A percentile compares a stretch with the other conserved stretches of the same genome.
Conservation (phyloP, 2,888 invertebrate genomes). For the Tolmerus cingulatus region DNA sequence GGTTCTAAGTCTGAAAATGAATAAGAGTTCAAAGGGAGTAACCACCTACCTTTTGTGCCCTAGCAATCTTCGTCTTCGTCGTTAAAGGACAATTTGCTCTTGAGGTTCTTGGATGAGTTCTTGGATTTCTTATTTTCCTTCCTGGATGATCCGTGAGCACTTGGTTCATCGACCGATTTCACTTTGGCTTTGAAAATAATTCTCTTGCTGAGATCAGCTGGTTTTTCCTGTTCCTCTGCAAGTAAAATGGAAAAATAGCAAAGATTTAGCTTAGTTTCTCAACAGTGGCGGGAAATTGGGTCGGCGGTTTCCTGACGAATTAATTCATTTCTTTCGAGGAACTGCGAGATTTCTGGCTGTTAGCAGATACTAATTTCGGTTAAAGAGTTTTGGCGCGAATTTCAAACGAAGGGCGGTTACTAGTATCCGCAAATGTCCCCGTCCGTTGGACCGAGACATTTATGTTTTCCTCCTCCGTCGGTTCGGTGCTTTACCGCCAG, state of each 20-base stretch:
- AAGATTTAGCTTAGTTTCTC: background rate
- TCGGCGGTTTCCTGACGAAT: background rate
- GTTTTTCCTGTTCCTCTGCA: constrained; percentile 68
- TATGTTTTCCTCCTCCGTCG: constrained; percentile 21
- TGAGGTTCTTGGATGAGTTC: constrained; percentile 55
- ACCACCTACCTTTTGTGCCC: constrained; percentile 52
- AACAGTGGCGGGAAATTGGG: background rate
- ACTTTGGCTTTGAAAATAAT: constrained; percentile 67
- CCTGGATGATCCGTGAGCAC: constrained; percentile 3
- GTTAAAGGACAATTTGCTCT: constrained; percentile 65
- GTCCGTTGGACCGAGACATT: constrained; percentile 43
- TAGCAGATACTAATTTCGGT: background rate
- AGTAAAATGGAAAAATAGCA: constrained; percentile 47
- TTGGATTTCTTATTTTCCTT: constrained; percentile 46
- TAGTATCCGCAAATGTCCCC: background rate
- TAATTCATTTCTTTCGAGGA: background rate
- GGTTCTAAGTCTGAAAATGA: background rate
- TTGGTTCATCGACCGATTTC: constrained; percentile 49
- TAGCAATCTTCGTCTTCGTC: constrained; percentile 62
- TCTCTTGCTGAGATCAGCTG: constrained; percentile 69
- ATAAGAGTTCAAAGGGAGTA: background rate
- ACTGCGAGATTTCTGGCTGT: background rate
- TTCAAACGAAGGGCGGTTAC: background rate
- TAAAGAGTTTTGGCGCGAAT: background rate
- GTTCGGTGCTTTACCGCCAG: constrained; percentile 48